These are phyloP conservation scores for Pantherophis vulpinus DNA, from an alignment of 2,797 vertebrate genomes.

Conservation along the genomic window DNA sequence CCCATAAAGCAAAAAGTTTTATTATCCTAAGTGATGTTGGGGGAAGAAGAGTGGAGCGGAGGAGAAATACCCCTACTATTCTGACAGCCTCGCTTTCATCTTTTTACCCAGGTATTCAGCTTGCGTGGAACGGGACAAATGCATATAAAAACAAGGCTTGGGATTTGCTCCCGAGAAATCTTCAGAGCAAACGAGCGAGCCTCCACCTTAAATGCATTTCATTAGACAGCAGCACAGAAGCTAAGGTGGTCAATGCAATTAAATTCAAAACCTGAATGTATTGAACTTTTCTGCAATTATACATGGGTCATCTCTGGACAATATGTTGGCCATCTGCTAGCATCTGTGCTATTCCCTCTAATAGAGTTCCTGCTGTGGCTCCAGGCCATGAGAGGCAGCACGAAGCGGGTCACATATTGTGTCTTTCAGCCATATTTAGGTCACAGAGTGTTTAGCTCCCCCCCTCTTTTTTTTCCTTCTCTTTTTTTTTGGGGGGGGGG, in stretches of 20 bases:
- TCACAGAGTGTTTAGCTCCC: constrained; percentile 75
- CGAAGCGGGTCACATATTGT: constrained; percentile 95
- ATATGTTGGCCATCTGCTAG: constrained; percentile 96
- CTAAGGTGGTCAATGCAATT: constrained; percentile 85
- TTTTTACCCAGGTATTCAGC: constrained; percentile 40
- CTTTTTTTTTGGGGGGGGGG: not conserved
- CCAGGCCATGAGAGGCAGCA: constrained; percentile 79
- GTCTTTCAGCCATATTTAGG: constrained; percentile 99
- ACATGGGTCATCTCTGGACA: constrained; percentile 92
- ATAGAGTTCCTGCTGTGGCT: constrained; percentile 83
- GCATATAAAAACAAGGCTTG: constrained; percentile 44
- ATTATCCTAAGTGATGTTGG: not conserved
- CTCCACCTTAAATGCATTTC: constrained; percentile 83
- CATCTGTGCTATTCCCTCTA: constrained; percentile 91
- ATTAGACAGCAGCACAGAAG: constrained; percentile 69
- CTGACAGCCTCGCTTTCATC: constrained; percentile 32
- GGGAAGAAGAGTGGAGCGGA: not conserved
- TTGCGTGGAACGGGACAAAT: constrained; percentile 26
- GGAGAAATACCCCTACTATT: not conserved
- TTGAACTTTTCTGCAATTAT: constrained; percentile 92
- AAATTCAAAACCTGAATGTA: constrained; percentile 86
- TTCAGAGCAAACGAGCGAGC: constrained; percentile 26
- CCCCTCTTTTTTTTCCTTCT: not conserved
- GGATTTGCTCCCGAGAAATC: constrained; percentile 34
- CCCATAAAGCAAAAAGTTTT: not conserved